Evolutionary conservation across 2,888 invertebrate species (phyloP).

Genomic region (Andrena bucephala): DNA sequence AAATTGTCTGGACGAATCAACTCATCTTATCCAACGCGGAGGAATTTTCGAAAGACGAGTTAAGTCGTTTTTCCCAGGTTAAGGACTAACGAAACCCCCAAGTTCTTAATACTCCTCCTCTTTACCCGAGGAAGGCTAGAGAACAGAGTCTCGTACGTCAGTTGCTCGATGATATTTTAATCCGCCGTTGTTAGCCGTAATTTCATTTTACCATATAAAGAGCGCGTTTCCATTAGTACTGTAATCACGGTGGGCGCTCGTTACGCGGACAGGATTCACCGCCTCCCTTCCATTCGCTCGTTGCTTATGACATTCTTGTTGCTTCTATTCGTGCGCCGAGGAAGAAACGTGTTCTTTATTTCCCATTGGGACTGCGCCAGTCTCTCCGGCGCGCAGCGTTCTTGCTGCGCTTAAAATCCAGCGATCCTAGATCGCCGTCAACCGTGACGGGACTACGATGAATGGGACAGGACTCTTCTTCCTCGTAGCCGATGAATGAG

Average conservation of each 20-base stretch:
- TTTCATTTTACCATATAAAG: conserved; percentile 47
- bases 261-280: conserved; percentile 36
- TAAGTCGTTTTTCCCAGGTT: neutral
- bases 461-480: conserved; percentile 61
- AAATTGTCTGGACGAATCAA: no score
- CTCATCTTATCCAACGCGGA: no score
- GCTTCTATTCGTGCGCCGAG: conserved; percentile 39
- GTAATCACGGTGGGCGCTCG: conserved; percentile 43
- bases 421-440: conserved; percentile 56
- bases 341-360: conserved; percentile 63
- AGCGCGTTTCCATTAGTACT: conserved; percentile 45
- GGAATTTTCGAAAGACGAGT: neutral
- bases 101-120: neutral
- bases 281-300: conserved; percentile 14
- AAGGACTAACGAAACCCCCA: neutral
- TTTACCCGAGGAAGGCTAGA: neutral
- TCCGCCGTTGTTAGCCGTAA: conserved; percentile 47
- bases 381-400: conserved; percentile 28
- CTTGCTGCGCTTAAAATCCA: conserved; percentile 59
- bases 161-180: conserved; percentile 48
- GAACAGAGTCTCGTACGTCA: neutral
- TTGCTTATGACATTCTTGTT: conserved; percentile 62
- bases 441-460: conserved; percentile 69
- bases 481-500: conserved; percentile 64
- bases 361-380: conserved; percentile 46